Evolutionary conservation across 2,888 invertebrate genomes (phyloP), one percentile per base, ranked within the genome.

Genomic region (Hermaeophaga mercurialis): DNA sequence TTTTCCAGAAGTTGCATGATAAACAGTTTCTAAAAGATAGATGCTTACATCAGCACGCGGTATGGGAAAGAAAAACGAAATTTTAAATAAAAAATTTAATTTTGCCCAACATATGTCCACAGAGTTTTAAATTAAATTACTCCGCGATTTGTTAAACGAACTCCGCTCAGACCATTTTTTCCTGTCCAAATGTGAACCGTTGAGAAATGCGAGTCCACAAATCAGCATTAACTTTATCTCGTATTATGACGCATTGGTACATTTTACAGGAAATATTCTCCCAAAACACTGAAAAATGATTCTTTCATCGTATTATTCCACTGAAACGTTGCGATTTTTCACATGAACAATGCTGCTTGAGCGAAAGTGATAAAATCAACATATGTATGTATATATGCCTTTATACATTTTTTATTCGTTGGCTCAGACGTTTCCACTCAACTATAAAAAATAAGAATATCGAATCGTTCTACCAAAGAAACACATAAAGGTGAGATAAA

Each of bases 211-310:
- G 3, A 18, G 24, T 43, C 43, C 43, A 43, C 43, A 43, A 43
- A 43, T 43, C 43, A 43, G 24, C 43, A 43, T 43, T 43, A 43
- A 24, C 24, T 22, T 43, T 43, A 43, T 43, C 43, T 43, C 24
- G 24, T 22, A 43, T 24, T 43, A 43, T 43, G 43, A 43, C 26
- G 43, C 43, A 43, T 43, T 43, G 43, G 43, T 43, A 24, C 43
- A 43, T 24, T 43, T 43, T 43, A 43, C 43, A 26, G 4, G 7
- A 43, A 24, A 43, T 43, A 11, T 43, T 43, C 24, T 24, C 19
- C 12, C 14, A 26, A 43, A 43, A 43, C 43, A 43, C n/a, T 43
- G 43, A 43, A 43, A 43, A 43, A 43, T 43, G 7, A 14, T 18
- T 14, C 26, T 43, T 24, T 43, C 24, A 43, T 43, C 24, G 26